phyloP scores from a whole-genome alignment of 2,888 invertebrate genomes.

The Plebejus anna region DNA sequence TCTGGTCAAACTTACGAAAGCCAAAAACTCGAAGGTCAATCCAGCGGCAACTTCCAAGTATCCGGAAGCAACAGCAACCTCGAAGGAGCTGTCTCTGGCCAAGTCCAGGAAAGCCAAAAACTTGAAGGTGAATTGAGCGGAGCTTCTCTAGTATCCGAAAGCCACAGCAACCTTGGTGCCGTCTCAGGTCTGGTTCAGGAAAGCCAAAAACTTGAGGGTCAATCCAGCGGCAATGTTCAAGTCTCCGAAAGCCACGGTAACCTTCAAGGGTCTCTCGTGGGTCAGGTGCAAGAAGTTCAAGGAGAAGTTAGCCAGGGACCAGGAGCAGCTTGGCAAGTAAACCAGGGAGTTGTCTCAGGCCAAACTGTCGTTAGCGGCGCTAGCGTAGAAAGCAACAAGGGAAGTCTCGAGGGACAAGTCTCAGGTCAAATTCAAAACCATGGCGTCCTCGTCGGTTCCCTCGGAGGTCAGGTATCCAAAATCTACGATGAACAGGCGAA shows the following conservation, averaged over 20 bases:
- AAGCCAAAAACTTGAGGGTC: constrained; percentile 15
- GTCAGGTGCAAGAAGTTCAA: background rate
- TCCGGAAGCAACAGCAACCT: background rate
- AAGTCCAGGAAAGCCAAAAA: constrained; percentile 2
- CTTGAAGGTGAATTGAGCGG: background rate
- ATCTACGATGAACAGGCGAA: background rate
- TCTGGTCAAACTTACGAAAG: background rate
- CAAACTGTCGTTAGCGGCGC: background rate
- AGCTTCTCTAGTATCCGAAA: background rate
- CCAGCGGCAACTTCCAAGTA: background rate
- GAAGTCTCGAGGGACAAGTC: background rate
- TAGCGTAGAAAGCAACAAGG: constrained; percentile 5
- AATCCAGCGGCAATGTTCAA: background rate
- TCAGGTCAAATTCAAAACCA: background rate
- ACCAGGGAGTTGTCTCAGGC: background rate
- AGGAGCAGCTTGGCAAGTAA: constrained; percentile 23
- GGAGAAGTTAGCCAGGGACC: background rate
- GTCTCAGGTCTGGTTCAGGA: background rate
- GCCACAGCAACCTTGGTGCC: background rate
- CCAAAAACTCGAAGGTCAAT: background rate
- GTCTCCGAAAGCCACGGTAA: background rate
- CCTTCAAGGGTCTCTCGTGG: background rate
- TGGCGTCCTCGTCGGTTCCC: background rate
- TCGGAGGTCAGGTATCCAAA: background rate
- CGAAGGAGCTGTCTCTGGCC: background rate